These are phyloP conservation scores for Stenodera caucasica DNA, from an alignment of 2,888 invertebrate genomes.

Conservation along the genomic window DNA sequence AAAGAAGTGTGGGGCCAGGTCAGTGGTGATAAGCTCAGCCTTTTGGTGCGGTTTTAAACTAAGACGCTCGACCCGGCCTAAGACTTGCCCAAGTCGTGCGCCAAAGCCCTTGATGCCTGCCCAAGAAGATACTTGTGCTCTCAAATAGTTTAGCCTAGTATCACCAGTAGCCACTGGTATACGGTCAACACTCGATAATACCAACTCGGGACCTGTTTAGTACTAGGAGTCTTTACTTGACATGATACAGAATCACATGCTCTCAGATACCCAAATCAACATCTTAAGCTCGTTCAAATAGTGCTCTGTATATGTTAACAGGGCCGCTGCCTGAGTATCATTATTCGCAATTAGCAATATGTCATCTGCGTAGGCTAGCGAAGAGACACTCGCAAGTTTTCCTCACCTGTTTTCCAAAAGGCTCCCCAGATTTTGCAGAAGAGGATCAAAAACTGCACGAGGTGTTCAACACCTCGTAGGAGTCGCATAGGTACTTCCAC, in stretches of 20 bases:
- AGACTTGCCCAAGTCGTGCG: constrained; percentile 18
- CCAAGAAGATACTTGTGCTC: constrained; percentile 42
- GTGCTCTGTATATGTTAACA: too few species aligned
- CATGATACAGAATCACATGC: too few species aligned
- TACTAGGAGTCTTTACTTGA: too few species aligned
- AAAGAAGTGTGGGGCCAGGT: constrained; percentile 49
- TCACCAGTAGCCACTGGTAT: too few species aligned
- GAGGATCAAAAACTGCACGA: constrained; percentile 41
- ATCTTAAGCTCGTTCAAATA: too few species aligned
- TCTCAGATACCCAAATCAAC: too few species aligned
- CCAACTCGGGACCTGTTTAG: too few species aligned
- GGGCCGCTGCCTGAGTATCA: too few species aligned
- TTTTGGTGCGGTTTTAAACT: constrained; percentile 51
- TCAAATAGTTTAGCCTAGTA: constrained; percentile 43
- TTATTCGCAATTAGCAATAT: too few species aligned
- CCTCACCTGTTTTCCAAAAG: constrained; percentile 33
- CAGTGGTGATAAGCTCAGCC: constrained; percentile 44
- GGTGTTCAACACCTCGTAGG: constrained; percentile 52
- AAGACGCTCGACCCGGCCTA: constrained; percentile 41
- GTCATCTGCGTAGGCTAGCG: too few species aligned
- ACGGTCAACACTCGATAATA: too few species aligned
- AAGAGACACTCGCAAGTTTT: too few species aligned
- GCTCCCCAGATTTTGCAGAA: constrained; percentile 37
- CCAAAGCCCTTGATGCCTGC: constrained; percentile 29
- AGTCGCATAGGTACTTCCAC: constrained; percentile 31